These are phyloP conservation scores for Pseudomyrmex cubaensis DNA, from an alignment of 1,140 invertebrate genomes.

Conservation along the genomic window DNA sequence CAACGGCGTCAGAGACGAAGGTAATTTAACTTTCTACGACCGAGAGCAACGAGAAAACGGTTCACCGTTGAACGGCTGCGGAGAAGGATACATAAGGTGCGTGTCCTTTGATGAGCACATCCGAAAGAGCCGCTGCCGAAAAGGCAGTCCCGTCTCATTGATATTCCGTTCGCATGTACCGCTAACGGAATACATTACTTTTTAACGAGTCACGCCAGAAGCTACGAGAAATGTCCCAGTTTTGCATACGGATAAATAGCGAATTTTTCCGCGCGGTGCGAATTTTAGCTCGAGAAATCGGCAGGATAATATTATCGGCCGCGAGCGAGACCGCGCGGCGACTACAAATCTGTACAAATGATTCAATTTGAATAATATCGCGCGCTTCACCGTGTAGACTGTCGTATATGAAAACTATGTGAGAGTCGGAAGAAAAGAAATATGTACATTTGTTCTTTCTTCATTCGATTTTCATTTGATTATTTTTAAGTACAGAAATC, in stretches of 20 bases:
- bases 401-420: not conserved
- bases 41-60: not conserved
- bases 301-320: constrained; percentile 7
- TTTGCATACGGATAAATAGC: constrained; percentile 29
- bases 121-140: constrained; percentile 3
- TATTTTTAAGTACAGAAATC: no score
- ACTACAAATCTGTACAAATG: constrained; percentile 23
- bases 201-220: constrained; percentile 48
- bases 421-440: not conserved
- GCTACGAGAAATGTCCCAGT: constrained; percentile 16
- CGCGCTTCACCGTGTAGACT: constrained; percentile 8
- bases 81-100: constrained; percentile 17
- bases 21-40: constrained; percentile 62
- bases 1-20: constrained; percentile 42
- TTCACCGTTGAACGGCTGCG: constrained; percentile 9
- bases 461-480: no score
- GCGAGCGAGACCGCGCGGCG: not conserved
- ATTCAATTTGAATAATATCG: constrained; percentile 50
- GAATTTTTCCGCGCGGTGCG: constrained; percentile 36
- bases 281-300: constrained; percentile 25
- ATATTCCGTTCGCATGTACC: constrained; percentile 30
- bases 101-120: constrained; percentile 60
- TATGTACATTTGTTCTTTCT: no score
- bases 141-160: constrained; percentile 37
- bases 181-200: constrained; percentile 70